Evolutionary conservation across 2,797 vertebrate genomes (phyloP), one percentile per base, ranked within the genome.

Genomic region (Microhierax caerulescens): DNA sequence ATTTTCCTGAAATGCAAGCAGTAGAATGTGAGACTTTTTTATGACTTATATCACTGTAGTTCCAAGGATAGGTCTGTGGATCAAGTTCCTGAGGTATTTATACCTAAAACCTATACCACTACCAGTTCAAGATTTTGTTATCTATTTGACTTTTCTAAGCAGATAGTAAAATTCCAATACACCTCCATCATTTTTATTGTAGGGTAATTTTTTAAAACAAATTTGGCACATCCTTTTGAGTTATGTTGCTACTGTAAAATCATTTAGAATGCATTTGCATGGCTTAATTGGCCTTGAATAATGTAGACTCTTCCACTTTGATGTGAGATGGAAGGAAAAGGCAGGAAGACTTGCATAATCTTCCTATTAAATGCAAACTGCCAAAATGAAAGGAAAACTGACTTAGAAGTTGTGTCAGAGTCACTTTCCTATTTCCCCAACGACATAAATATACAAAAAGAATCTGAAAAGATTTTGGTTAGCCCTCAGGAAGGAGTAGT

Each of bases 201-300:
- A 61, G 47, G 50, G 20, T 82, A 27, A 9, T 39, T 25, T 37
- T 81, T 68, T 82, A 87, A 57, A 53, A 82, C 34, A 82, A 91
- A 81, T 75, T 81, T 51, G 65, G 41, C 47, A 86, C 45, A 56
- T 84, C 32, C 10, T 85, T 69, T 24, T 76, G 36, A 85, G 48
- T 84, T 94, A 86, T 96, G 93, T 90, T 91, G 54, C 64, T 76
- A 47, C 82, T 93, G 74, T 88, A 91, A 94, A 95, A 94, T 93
- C 67, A 90, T 93, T 94, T 94, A 90, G 88, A 95, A 90, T 94
- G 47, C 85, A 95, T 95, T 96, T 97, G 83, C 85, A 73, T 87
- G 54, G 80, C 83, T 95, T 97, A 96, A 95, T 93, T 95, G 80
- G 92, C 94, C 83, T 95, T 96, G 93, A 95, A 92, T 95, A 97